These are phyloP conservation scores for Eidolon helvum DNA, from an alignment of 2,113 vertebrate species.

Conservation along the genomic window DNA sequence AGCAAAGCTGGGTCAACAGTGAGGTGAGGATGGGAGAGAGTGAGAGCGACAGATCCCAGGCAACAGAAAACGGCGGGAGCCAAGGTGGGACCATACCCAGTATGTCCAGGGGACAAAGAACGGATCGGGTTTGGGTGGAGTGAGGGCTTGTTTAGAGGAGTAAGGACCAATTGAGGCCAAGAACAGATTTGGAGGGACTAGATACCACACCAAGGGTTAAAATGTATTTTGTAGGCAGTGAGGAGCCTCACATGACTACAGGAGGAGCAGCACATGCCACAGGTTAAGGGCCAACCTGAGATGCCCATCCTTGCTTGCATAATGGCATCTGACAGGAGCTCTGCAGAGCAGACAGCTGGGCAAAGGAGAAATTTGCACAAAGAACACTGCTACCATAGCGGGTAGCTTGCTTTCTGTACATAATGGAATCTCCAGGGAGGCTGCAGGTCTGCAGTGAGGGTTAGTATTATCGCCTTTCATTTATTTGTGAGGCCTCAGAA, in stretches of 20 bases:
- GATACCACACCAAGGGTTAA: background rate
- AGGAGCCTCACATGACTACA: background rate
- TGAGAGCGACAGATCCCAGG: background rate
- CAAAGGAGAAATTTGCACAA: background rate
- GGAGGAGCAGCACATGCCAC: background rate
- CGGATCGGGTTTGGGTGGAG: background rate
- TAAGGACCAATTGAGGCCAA: too few relatives aligned
- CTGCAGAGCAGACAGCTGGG: background rate
- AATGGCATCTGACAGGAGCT: background rate
- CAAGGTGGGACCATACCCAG: background rate
- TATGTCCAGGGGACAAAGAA: too few relatives aligned
- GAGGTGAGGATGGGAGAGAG: background rate
- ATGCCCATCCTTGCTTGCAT: background rate
- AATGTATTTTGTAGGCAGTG: background rate
- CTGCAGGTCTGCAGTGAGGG: background rate
- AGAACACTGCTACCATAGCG: accelerated
- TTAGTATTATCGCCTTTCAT: background rate
- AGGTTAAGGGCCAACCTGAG: background rate
- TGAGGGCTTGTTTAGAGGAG: background rate
- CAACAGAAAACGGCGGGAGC: accelerated
- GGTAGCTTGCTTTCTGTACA: background rate
- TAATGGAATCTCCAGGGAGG: background rate
- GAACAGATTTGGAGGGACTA: background rate
- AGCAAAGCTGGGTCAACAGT: background rate
- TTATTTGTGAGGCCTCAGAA: background rate